These are phyloP conservation scores for Ciconia stormi DNA, from an alignment of 2,113 vertebrate genomes.

Conservation along the genomic window DNA sequence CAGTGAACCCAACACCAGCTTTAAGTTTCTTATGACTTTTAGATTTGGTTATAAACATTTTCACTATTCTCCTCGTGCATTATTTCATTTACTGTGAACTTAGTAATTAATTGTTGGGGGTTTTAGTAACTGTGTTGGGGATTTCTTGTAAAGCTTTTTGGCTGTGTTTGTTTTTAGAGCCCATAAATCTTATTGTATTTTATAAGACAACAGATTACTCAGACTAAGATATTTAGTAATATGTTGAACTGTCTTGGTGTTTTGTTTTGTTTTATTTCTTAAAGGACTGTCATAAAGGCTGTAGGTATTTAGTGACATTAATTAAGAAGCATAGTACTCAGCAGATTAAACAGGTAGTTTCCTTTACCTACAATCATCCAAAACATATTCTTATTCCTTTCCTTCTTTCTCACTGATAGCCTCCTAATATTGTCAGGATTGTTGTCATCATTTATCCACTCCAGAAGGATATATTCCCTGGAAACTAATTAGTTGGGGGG, in stretches of 20 bases:
- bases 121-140: background rate
- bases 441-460: conserved; percentile 51
- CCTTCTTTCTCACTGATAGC: conserved; percentile 10
- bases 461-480: conserved; percentile 47
- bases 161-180: background rate
- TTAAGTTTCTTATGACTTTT: background rate
- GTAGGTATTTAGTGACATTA: background rate
- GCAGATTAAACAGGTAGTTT: background rate
- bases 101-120: background rate
- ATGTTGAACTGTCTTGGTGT: background rate
- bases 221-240: background rate
- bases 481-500: conserved; percentile 44
- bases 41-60: conserved; percentile 8
- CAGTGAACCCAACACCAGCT: background rate
- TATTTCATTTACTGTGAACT: conserved; percentile 17
- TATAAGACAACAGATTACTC: background rate
- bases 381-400: background rate
- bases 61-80: background rate
- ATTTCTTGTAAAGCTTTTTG: conserved; percentile 25
- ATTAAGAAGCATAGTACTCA: background rate
- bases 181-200: conserved; percentile 5
- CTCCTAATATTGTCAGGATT: conserved; percentile 32
- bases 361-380: background rate
- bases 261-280: background rate
- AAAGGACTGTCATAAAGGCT: background rate